These are phyloP conservation scores for Calliphora vomitoria DNA, from an alignment of 2,888 invertebrate genomes.

Conservation along the genomic window DNA sequence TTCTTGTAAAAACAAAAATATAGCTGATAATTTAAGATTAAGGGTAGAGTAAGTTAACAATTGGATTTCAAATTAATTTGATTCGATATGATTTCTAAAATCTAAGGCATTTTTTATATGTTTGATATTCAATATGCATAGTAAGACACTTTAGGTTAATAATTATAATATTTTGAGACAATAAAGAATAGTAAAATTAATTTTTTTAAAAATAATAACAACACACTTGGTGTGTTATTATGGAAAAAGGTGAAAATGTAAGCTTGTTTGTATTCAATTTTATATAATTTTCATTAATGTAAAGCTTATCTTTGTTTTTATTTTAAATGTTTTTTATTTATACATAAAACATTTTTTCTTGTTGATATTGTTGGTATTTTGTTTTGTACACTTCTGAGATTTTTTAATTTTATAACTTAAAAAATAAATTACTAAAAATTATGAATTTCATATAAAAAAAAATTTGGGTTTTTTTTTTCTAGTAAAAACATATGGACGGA, in stretches of 20 bases:
- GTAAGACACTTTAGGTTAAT: slow-evolving; percentile 66
- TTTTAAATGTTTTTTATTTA: slow-evolving; percentile 6
- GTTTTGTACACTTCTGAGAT: slow-evolving; percentile 78
- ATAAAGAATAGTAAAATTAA: background rate
- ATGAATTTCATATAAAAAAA: slow-evolving; percentile 14
- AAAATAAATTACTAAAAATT: slow-evolving; percentile 58
- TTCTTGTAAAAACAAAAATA: slow-evolving; percentile 6
- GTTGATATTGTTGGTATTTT: slow-evolving; percentile 59
- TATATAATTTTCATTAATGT: slow-evolving; percentile 32
- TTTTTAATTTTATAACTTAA: slow-evolving; percentile 59
- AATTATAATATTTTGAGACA: slow-evolving; percentile 63
- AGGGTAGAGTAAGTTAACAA: no score
- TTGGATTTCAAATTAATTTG: slow-evolving; percentile 27
- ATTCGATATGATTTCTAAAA: slow-evolving; percentile 79
- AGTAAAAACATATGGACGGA: slow-evolving; percentile 63
- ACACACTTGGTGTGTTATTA: slow-evolving; percentile 67
- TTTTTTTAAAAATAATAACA: slow-evolving; percentile 28
- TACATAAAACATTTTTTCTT: slow-evolving; percentile 37
- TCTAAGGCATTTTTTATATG: slow-evolving; percentile 79
- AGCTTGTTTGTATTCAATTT: background rate
- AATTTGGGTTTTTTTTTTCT: slow-evolving; percentile 18
- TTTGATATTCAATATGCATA: slow-evolving; percentile 75
- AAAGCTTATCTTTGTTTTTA: slow-evolving; percentile 50
- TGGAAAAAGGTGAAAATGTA: background rate
- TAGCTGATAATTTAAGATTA: slow-evolving; percentile 7